Evolutionary conservation across 2,888 invertebrate genomes (phyloP), one percentile per base, ranked within the genome.

Genomic region (Standfussiana lucernea): DNA sequence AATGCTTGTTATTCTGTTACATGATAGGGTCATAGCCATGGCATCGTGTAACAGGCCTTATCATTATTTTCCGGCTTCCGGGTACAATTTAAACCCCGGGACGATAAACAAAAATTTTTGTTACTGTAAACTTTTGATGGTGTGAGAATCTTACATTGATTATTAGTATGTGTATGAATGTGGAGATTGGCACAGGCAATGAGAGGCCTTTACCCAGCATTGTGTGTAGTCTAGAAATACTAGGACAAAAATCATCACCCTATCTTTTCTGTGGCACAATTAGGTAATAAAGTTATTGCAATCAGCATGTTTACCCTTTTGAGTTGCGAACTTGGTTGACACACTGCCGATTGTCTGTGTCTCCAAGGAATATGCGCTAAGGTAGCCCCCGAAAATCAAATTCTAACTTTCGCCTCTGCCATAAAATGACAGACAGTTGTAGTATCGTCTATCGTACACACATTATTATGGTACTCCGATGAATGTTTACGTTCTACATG

Each of bases 401-500:
- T 50, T 50, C 24, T n/a, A 50, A n/a, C 53, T 53, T n/a, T 53
- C 53, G 13, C n/a, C 11, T 4, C n/a, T 50, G 50, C 2, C 50
- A 45, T 18, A 18, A 47, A 6, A 21, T 18, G 21, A 21, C 6
- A 61, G 35, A 53, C n/a, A 65, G 21, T 50, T 1, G 13, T n/a
- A 61, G 40, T 35, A 42, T n/a, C 35, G 62, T 79, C 40, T 83
- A 50, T 67, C n/a, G 56, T 70, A 67, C 10, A 66, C 65, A 70
- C 62, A 65, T 15, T 81, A 73, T 79, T 74, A 71, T 70, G 28
- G 66, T 47, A 62, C 79, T 28, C 56, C 66, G 40, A 56, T 77
- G 59, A 59, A 7, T 79, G 37, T 82, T 80, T 74, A 82, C 73
- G 73, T 82, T 67, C 74, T 42, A 80, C 18, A 79, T 66, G 79